Evolutionary conservation across 2,797 vertebrate genomes (phyloP), one percentile per base, ranked within the genome.

Genomic region (Cheirogaleus major): DNA sequence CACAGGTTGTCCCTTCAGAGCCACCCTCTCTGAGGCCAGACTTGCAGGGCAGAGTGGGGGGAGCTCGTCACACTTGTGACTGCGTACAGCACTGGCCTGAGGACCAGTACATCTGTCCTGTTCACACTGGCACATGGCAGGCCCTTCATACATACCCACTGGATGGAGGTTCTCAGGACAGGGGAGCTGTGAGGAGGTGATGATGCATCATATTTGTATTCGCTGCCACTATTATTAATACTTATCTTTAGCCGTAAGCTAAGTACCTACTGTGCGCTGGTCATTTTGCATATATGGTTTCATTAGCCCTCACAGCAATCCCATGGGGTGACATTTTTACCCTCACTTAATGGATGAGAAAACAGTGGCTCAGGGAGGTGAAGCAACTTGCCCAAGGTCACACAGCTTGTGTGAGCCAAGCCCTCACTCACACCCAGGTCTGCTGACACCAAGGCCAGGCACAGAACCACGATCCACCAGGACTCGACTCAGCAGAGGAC

Each of bases 11-110:
- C 30, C 73, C 67, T 52, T 80, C 88, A 32, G 45, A 80, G 80
- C 35, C 35, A 20, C 32, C 32, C 45, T 45, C 3, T 2, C n/a
- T 1, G 0, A 48, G 50, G 67, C n/a, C 93, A 80, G 82, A 63
- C 14, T n/a, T 27, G 57, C n/a, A 3, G 20, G 72, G 15, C 1
- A 2, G 72, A 61, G 32, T 4, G 0, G 0, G 11, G 12, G 41
- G 1, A 14, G 2, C 22, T 65, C 50, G 15, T 35, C 89, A 67
- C 59, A 48, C 52, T 12, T 7, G 50, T n/a, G 18, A 2, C 18
- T 1, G 10, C 35, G n/a, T 13, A 35, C 23, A 32, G 63, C 6
- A 18, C n/a, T 43, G 30, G 23, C 63, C 32, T 35, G 4, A 45
- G 45, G 61, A 22, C 6, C 2, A n/a, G 23, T 1, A 17, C 23